Evolutionary conservation across 2,113 vertebrate genomes (phyloP).

Genomic region (Anhinga anhinga): DNA sequence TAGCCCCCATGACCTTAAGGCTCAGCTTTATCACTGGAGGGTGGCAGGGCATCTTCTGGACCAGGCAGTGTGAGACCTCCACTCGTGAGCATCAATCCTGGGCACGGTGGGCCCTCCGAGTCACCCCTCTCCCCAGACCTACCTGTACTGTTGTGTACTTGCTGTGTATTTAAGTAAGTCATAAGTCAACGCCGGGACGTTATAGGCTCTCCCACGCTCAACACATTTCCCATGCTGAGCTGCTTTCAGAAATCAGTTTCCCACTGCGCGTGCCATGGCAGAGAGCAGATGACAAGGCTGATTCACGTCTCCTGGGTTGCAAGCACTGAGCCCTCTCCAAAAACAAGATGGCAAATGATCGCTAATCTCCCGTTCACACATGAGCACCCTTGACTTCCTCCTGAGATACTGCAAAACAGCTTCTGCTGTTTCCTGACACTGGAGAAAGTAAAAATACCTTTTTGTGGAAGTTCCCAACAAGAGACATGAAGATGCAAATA

Average conservation of each 20-base stretch:
- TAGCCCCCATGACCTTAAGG: neutral
- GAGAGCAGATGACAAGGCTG: neutral
- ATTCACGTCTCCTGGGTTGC: neutral
- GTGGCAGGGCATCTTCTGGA: neutral
- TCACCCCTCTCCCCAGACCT: neutral
- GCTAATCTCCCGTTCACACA: neutral
- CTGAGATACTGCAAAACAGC: neutral
- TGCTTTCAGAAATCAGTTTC: neutral
- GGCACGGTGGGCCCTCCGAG: neutral
- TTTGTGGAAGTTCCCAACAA: neutral
- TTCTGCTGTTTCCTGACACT: neutral
- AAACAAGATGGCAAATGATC: neutral
- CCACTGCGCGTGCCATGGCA: fast-evolving
- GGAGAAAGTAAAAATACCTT: neutral
- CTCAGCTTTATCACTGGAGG: neutral
- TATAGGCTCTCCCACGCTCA: neutral
- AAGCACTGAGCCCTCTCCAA: neutral
- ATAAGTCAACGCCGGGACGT: neutral
- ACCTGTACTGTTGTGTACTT: neutral
- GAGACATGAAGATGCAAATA: neutral
- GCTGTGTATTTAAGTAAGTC: neutral
- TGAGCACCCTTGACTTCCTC: neutral
- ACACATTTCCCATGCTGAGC: neutral
- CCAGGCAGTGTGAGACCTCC: no score
- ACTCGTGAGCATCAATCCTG: neutral